A percentile compares a stretch with the other conserved stretches of the same genome.
These are phyloP conservation scores for Macrosoma leucophasiata DNA, from an alignment of 2,888 invertebrate species.

Conservation along the genomic window DNA sequence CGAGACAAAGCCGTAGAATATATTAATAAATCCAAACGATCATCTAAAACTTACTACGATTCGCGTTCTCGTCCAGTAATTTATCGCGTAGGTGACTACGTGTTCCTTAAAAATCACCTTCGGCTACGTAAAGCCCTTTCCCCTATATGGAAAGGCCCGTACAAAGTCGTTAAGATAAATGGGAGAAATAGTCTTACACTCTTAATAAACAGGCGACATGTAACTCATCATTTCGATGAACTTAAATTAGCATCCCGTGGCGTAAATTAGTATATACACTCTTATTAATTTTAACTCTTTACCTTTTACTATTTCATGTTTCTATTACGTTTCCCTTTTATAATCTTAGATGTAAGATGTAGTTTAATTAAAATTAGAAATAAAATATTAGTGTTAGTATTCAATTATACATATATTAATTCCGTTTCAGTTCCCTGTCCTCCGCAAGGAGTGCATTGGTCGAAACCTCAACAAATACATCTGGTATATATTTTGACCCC, in stretches of 20 bases:
- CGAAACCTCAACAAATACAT: no score
- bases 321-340: no score
- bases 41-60: slow-evolving; percentile 30
- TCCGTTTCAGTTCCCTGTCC: no score
- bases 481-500: no score
- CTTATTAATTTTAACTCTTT: no score
- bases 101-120: slow-evolving; percentile 24
- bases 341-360: no score
- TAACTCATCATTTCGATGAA: slow-evolving; percentile 13
- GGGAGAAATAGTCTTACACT: slow-evolving; percentile 10
- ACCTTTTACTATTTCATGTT: no score
- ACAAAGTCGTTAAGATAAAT: slow-evolving; percentile 25
- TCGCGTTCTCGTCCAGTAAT: slow-evolving; percentile 7
- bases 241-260: slow-evolving; percentile 24
- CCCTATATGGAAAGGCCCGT: slow-evolving; percentile 28
- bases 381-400: no score
- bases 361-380: no score
- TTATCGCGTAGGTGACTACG: slow-evolving; percentile 23
- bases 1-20: slow-evolving; percentile 28
- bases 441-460: no score
- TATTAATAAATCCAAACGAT: slow-evolving; percentile 28
- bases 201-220: slow-evolving; percentile 5
- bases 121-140: slow-evolving; percentile 23
- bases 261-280: no score
- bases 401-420: no score